These are phyloP conservation scores for Neria commutata DNA, from an alignment of 2,888 invertebrate species.

Conservation along the genomic window DNA sequence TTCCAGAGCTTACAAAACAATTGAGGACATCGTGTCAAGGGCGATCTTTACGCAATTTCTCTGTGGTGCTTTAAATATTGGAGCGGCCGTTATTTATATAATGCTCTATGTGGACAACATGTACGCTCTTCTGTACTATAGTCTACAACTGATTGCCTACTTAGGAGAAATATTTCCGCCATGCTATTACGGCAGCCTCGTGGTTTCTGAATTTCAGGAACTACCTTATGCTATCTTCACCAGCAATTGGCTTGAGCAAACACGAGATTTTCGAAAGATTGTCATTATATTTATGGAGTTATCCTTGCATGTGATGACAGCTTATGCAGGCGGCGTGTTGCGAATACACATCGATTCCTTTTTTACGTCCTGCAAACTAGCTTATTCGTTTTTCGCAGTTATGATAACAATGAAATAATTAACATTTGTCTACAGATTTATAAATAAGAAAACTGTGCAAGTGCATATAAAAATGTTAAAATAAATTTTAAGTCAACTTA, in stretches of 20 bases:
- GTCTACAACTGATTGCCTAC: constrained; percentile 25
- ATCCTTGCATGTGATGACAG: constrained; percentile 20
- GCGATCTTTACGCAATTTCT: constrained; percentile 25
- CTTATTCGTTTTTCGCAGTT: constrained; percentile 42
- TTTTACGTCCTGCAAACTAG: constrained; percentile 39
- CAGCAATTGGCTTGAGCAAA: constrained; percentile 35
- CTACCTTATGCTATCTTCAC: constrained; percentile 40
- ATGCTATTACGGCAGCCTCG: constrained; percentile 39
- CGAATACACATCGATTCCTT: constrained; percentile 37
- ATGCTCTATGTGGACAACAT: constrained; percentile 25
- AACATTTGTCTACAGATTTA: too few relatives aligned
- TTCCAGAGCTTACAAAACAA: too few relatives aligned
- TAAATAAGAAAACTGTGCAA: too few relatives aligned
- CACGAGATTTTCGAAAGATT: constrained; percentile 21
- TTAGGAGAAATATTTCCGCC: constrained; percentile 32
- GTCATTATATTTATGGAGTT: constrained; percentile 36
- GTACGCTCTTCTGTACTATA: constrained; percentile 16
- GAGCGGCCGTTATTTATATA: constrained; percentile 19
- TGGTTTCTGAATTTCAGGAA: constrained; percentile 23
- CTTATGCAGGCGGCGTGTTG: constrained; percentile 38
- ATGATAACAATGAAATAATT: constrained; percentile 23
- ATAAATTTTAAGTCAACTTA: too few relatives aligned
- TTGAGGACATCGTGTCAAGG: too few relatives aligned
- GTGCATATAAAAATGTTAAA: too few relatives aligned
- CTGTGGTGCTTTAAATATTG: constrained; percentile 28